phyloP scores from a whole-genome alignment of 2,797 vertebrate species.

The Yasuhikotakia modesta region DNA sequence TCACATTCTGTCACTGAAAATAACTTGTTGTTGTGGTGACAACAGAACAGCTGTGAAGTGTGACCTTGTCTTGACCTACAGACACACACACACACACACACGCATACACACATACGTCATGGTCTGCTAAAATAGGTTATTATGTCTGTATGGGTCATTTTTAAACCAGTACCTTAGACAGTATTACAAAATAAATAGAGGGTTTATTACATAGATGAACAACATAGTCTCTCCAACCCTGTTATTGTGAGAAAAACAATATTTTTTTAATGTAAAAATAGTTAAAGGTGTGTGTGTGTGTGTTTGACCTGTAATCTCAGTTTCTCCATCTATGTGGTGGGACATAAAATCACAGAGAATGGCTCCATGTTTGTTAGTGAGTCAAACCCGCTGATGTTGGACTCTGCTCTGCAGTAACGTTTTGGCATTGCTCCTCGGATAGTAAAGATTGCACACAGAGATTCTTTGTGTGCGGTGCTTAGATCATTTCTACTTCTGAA shows the following conservation, averaged over 20 bases:
- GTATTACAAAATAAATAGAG: slow-evolving; percentile 8
- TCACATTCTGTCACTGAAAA: not conserved
- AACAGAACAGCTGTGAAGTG: slow-evolving; percentile 56
- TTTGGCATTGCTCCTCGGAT: not conserved
- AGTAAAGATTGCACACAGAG: slow-evolving; percentile 21
- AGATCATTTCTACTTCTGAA: slow-evolving; percentile 5
- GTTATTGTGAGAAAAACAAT: not conserved
- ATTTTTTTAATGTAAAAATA: not conserved
- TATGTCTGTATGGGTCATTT: slow-evolving; percentile 18
- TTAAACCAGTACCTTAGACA: slow-evolving; percentile 13
- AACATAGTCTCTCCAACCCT: not conserved
- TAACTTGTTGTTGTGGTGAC: slow-evolving; percentile 52
- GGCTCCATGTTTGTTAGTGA: slow-evolving; percentile 17
- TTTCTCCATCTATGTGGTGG: slow-evolving; percentile 1
- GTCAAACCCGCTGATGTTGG: not conserved
- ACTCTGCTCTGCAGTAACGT: not conserved
- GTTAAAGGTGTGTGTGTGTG: not conserved
- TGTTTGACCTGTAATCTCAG: not conserved
- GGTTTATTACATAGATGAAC: slow-evolving; percentile 20
- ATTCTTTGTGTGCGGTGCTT: slow-evolving; percentile 10
- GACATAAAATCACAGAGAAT: not conserved
- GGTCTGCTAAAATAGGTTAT: not conserved
- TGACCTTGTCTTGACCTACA: slow-evolving; percentile 42
- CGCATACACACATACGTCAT: too few relatives aligned
- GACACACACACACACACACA: slow-evolving; percentile 15